Conservation (phyloP, 2,888 invertebrate genomes). For the Hydriomena furcata region DNA sequence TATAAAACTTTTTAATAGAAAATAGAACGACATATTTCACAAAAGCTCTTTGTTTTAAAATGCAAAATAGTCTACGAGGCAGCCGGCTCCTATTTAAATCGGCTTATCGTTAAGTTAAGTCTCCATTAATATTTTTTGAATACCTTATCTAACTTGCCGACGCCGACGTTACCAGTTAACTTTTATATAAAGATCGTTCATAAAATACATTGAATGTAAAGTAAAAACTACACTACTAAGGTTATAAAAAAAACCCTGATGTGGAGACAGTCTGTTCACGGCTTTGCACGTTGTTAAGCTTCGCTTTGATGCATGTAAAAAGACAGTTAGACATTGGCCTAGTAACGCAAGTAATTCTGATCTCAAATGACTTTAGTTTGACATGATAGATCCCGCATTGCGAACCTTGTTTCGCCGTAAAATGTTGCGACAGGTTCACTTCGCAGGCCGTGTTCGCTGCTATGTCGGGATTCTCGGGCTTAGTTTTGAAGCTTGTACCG, state of each 20-base stretch:
- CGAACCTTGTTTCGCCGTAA: background rate
- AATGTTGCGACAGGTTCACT: conserved; percentile 2
- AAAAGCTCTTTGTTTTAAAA: background rate
- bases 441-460: conserved; percentile 3
- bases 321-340: background rate
- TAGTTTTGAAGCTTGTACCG: conserved; percentile 6
- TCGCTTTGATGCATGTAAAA: background rate
- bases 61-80: background rate
- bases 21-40: conserved; percentile 2
- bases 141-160: background rate
- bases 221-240: conserved; percentile 8
- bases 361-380: conserved; percentile 10
- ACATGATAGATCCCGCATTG: conserved; percentile 9
- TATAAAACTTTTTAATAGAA: background rate
- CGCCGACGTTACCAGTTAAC: background rate
- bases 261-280: conserved; percentile 1
- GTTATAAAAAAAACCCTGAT: conserved; percentile 7
- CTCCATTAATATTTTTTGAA: background rate
- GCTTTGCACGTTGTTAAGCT: background rate
- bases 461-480: conserved; percentile 4
- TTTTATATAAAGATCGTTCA: conserved; percentile 9
- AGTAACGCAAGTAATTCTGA: conserved; percentile 9
- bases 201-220: conserved; percentile 3
- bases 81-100: too few species aligned
- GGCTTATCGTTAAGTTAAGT: background rate